Percentiles rank a stretch among this genome's conserved stretches.
Evolutionary conservation across 2,888 invertebrate genomes (phyloP).

Genomic region (Euspilapteryx auroguttella): DNA sequence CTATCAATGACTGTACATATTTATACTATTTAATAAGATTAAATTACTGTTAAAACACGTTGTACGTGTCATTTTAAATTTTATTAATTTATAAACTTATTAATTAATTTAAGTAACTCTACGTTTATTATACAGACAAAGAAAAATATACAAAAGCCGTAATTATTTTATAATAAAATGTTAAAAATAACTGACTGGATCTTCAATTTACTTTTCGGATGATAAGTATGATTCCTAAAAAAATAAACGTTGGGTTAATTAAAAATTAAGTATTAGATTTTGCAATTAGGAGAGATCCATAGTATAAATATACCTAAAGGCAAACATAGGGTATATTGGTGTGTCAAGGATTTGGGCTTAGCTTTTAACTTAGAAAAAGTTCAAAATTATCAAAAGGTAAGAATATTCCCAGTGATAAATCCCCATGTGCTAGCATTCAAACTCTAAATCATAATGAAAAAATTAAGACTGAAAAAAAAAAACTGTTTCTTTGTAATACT

Average conservation of each 20-base stretch:
- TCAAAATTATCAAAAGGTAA: too few relatives aligned
- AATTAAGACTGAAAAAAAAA: too few relatives aligned
- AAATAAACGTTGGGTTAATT: not conserved
- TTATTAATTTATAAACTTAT: slow-evolving; percentile 14
- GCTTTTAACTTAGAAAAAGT: too few relatives aligned
- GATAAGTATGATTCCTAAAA: not conserved
- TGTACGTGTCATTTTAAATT: slow-evolving; percentile 55
- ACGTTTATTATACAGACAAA: slow-evolving; percentile 53
- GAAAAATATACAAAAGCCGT: slow-evolving; percentile 31
- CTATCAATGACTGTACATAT: slow-evolving; percentile 52
- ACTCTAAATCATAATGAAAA: too few relatives aligned
- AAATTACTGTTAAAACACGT: slow-evolving; percentile 57
- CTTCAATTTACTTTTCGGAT: not conserved
- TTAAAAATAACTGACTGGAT: too few relatives aligned
- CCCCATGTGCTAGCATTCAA: too few relatives aligned
- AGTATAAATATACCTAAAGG: too few relatives aligned
- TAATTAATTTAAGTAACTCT: slow-evolving; percentile 50
- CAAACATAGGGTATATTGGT: too few relatives aligned
- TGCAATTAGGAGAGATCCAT: too few relatives aligned
- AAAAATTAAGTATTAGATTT: not conserved
- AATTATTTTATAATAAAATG: slow-evolving; percentile 57
- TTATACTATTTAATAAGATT: slow-evolving; percentile 57
- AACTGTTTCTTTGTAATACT: too few relatives aligned
- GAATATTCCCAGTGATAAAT: too few relatives aligned
- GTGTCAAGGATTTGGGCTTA: too few relatives aligned